A percentile compares a stretch with the other conserved stretches of the same genome.
Evolutionary conservation across 2,888 invertebrate species (phyloP).

Genomic region (Oligia fasciuncula): DNA sequence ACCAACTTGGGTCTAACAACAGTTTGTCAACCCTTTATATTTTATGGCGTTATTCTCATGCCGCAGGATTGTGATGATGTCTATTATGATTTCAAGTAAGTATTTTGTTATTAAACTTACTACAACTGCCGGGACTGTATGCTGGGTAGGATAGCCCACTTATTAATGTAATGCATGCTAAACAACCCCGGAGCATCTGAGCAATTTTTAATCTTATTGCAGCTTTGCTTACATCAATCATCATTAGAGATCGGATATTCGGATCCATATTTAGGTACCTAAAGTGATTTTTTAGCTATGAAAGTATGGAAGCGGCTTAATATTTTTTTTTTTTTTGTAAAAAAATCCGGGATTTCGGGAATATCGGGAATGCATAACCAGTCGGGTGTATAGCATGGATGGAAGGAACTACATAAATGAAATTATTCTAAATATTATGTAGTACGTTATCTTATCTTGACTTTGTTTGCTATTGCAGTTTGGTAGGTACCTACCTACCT

Average conservation of each 20-base stretch:
- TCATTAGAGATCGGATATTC: neutral
- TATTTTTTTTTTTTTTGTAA: too few relatives aligned
- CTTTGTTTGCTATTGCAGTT: too few relatives aligned
- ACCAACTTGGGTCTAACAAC: conserved; percentile 95
- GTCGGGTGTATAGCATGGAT: too few relatives aligned
- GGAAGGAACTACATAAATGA: too few relatives aligned
- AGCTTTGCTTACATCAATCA: neutral
- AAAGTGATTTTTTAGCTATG: too few relatives aligned
- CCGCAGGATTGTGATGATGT: conserved; percentile 96
- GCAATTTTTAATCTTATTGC: neutral
- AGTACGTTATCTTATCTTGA: too few relatives aligned
- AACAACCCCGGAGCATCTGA: neutral
- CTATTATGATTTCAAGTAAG: conserved; percentile 94
- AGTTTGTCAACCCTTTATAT: conserved; percentile 95
- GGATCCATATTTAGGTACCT: too few relatives aligned
- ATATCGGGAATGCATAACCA: too few relatives aligned
- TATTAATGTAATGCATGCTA: neutral
- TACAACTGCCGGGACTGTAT: neutral
- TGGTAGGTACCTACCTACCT: too few relatives aligned
- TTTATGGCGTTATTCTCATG: conserved; percentile 92
- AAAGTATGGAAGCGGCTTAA: too few relatives aligned
- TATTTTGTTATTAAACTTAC: conserved; percentile 56
- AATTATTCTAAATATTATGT: too few relatives aligned
- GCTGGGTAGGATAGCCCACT: neutral
- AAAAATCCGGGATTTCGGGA: too few relatives aligned